Conservation (phyloP, 2,113 vertebrate species). For the Petromus typicus region DNA sequence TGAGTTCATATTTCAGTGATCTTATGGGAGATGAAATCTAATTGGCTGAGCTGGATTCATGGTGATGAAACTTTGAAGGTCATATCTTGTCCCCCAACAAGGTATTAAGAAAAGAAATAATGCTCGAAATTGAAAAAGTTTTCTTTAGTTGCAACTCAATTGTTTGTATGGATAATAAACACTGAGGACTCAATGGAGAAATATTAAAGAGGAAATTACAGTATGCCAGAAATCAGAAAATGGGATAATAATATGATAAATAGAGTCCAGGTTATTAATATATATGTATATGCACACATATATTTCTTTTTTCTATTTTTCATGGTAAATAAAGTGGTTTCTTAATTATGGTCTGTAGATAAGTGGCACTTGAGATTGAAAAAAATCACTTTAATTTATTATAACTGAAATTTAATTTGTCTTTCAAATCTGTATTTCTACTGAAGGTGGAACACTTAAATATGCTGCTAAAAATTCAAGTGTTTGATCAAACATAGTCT, state of each 20-base stretch:
- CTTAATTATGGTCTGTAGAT: neutral
- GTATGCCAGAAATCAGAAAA: neutral
- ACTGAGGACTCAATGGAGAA: constrained; percentile 1
- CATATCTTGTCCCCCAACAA: neutral
- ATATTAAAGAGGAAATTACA: constrained; percentile 8
- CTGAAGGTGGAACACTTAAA: neutral
- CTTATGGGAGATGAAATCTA: neutral
- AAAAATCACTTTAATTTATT: constrained; percentile 45
- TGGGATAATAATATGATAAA: neutral
- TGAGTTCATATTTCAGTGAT: neutral
- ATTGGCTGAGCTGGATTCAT: neutral
- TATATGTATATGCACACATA: neutral
- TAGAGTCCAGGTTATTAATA: neutral
- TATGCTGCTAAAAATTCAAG: neutral
- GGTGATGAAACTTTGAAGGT: neutral
- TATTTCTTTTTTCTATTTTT: neutral
- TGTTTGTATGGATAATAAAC: neutral
- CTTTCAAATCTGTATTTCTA: constrained; percentile 37
- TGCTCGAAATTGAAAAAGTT: no score
- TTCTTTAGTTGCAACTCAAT: neutral
- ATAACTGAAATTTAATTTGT: constrained; percentile 33
- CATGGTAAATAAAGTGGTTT: constrained; percentile 22
- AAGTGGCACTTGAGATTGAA: neutral
- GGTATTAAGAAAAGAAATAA: no score
- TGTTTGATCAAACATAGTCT: neutral